These are phyloP conservation scores for Coptodon rendalli DNA, from an alignment of 2,113 vertebrate species.

Conservation along the genomic window DNA sequence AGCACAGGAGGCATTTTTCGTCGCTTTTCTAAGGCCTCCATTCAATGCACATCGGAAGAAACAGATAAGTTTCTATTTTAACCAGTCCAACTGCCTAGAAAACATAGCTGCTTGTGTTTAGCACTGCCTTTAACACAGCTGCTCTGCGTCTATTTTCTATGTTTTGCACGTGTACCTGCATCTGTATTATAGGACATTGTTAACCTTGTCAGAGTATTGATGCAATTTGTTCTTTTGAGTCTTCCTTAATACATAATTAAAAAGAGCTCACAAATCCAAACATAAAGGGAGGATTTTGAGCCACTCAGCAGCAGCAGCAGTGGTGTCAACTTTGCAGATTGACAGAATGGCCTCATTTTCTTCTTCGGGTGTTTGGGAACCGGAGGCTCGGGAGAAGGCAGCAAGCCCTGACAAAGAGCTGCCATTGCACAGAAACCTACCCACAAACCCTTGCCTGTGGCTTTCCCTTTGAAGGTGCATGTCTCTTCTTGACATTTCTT, in stretches of 20 bases:
- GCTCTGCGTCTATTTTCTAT: not conserved
- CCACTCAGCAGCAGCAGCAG: not conserved
- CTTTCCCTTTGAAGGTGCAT: conserved; percentile 68
- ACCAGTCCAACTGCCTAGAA: not conserved
- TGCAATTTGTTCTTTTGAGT: not conserved
- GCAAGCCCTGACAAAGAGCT: conserved; percentile 76
- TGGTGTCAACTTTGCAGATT: conserved; percentile 2
- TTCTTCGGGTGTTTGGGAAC: conserved; percentile 34
- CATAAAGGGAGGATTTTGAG: not conserved
- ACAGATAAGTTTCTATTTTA: not conserved
- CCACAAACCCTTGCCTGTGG: conserved; percentile 68
- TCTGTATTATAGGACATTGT: not conserved
- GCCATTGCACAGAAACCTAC: conserved; percentile 60
- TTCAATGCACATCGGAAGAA: not conserved
- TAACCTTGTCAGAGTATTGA: not conserved
- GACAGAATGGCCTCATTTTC: conserved; percentile 23
- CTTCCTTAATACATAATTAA: not conserved
- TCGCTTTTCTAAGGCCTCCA: not conserved
- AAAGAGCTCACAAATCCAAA: not conserved
- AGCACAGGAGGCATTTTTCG: not conserved
- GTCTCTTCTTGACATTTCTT: conserved; percentile 74
- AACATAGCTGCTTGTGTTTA: not conserved
- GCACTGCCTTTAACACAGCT: not conserved
- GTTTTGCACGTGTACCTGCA: not conserved
- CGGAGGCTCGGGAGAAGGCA: conserved; percentile 37